phyloP scores from a whole-genome alignment of 2,888 invertebrate genomes.

The Lissonota sp. region DNA sequence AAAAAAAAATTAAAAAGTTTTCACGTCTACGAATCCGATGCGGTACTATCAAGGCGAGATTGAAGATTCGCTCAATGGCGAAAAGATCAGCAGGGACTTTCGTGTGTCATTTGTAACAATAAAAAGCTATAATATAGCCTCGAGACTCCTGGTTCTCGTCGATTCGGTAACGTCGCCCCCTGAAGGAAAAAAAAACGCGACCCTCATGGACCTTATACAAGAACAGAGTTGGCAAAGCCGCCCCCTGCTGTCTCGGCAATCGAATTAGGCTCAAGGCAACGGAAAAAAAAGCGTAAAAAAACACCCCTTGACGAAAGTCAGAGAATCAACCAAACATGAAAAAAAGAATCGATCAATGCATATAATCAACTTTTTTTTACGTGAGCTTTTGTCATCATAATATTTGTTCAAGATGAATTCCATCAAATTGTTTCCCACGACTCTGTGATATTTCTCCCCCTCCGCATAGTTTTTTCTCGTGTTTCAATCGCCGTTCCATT shows the following conservation, averaged over 20 bases:
- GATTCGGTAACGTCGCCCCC: not conserved
- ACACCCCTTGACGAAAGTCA: constrained; percentile 30
- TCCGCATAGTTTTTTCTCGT: constrained; percentile 6
- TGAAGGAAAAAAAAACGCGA: constrained; percentile 12
- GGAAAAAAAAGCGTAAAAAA: constrained; percentile 17
- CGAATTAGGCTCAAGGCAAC: constrained; percentile 39
- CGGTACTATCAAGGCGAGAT: constrained; percentile 24
- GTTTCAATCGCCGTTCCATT: constrained; percentile 52
- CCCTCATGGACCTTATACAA: constrained; percentile 34
- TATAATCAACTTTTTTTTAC: constrained; percentile 24
- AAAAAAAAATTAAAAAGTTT: too few species aligned
- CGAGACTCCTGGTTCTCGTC: constrained; percentile 8
- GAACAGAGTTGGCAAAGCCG: constrained; percentile 7
- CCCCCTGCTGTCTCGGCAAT: constrained; percentile 26
- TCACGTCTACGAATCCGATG: constrained; percentile 14
- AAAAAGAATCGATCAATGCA: constrained; percentile 45
- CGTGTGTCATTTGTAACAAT: constrained; percentile 77
- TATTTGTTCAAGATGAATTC: constrained; percentile 47
- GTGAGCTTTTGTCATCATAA: constrained; percentile 17
- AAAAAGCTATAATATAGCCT: constrained; percentile 57
- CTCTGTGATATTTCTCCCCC: constrained; percentile 1
- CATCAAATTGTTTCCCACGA: constrained; percentile 53
- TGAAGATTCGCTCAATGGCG: constrained; percentile 68
- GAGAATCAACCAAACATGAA: constrained; percentile 4
- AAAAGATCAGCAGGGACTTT: constrained; percentile 66